Evolutionary conservation across 53 echinoderm and acorn worm genomes (phyloP).

Genomic region (Actinopyga echinites): DNA sequence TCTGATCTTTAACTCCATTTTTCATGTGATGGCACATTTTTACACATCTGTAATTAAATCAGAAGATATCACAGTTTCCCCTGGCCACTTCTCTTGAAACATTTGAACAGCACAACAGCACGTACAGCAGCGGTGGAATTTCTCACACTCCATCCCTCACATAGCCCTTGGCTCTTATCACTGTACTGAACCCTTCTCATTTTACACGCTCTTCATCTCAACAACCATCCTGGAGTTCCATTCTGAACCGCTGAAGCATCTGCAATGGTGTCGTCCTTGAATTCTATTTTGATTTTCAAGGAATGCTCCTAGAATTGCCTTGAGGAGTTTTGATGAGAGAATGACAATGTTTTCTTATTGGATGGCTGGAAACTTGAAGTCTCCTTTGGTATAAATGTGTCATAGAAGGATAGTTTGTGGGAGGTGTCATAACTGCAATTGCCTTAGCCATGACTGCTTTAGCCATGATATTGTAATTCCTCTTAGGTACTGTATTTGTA

Average conservation of each 20-base stretch:
- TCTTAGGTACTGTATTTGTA: no score
- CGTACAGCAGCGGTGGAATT: background rate
- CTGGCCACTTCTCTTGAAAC: no score
- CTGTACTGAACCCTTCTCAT: constrained; percentile 12
- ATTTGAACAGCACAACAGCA: background rate
- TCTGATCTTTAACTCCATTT: no score
- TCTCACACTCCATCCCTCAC: background rate
- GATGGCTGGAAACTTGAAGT: no score
- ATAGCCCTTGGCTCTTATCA: constrained; percentile 19
- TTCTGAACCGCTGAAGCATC: background rate
- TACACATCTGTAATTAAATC: no score
- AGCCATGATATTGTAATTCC: no score
- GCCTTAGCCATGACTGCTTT: no score
- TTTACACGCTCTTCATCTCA: background rate
- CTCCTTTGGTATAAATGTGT: no score
- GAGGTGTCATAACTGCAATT: no score
- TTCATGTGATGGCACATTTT: no score
- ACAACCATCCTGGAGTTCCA: background rate
- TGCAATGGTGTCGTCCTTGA: constrained; percentile 13
- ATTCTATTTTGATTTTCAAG: background rate
- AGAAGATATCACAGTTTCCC: no score
- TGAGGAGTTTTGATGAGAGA: constrained; percentile 1
- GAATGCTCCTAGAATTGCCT: background rate
- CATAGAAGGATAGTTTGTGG: no score
- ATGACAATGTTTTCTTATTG: background rate